Evolutionary conservation across 2,113 vertebrate genomes (phyloP).

Genomic region (Myrmecobius fasciatus): DNA sequence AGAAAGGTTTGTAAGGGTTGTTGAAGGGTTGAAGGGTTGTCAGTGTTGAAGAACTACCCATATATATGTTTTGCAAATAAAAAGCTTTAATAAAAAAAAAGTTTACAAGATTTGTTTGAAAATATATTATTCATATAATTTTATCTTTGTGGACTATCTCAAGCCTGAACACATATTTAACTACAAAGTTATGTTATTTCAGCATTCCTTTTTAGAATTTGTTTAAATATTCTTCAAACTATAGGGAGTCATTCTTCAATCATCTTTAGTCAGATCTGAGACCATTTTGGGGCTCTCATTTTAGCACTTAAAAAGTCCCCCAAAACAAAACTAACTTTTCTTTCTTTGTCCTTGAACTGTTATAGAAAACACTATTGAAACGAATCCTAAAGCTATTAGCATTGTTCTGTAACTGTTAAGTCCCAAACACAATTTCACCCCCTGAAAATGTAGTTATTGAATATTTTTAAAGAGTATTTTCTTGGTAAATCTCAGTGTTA

Average conservation of each 20-base stretch:
- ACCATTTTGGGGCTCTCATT: conserved; percentile 59
- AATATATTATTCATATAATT: neutral
- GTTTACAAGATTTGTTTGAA: neutral
- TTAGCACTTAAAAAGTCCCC: conserved; percentile 67
- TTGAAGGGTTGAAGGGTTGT: no score
- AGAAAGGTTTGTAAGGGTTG: no score
- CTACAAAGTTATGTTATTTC: neutral
- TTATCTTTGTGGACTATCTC: neutral
- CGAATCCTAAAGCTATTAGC: conserved; percentile 65
- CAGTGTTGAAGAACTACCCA: no score
- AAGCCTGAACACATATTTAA: neutral
- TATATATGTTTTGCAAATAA: no score
- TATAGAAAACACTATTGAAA: conserved; percentile 32
- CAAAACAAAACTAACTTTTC: conserved; percentile 63
- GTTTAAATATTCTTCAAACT: neutral
- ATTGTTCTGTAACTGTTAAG: conserved; percentile 81
- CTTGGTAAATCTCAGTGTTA: conserved; percentile 86
- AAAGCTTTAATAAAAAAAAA: no score
- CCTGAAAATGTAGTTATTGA: conserved; percentile 82
- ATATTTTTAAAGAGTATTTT: conserved; percentile 80
- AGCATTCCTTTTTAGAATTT: neutral
- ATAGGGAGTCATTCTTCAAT: neutral
- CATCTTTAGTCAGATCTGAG: conserved; percentile 53
- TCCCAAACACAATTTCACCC: conserved; percentile 73
- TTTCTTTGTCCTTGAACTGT: conserved; percentile 57